Percentiles rank a stretch among this genome's conserved stretches.
These are phyloP conservation scores for Tuberolachnus salignus DNA, from an alignment of 2,888 invertebrate species.

Conservation along the genomic window DNA sequence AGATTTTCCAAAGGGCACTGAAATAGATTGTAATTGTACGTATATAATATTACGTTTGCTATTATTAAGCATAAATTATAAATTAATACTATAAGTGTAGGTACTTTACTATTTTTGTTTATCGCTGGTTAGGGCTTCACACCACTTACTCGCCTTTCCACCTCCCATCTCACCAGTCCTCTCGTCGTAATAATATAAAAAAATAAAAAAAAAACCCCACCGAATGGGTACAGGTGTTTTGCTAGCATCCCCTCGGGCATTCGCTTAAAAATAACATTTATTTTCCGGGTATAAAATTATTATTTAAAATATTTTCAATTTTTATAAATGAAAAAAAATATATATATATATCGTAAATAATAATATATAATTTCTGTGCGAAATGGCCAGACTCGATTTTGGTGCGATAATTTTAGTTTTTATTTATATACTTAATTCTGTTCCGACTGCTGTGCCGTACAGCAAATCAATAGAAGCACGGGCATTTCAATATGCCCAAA, in stretches of 20 bases:
- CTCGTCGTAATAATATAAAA: background rate
- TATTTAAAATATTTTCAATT: constrained; percentile 23
- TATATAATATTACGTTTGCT: background rate
- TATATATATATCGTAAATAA: too few species aligned
- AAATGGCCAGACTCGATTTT: too few species aligned
- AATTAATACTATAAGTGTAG: background rate
- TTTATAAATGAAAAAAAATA: background rate
- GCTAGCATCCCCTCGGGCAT: background rate
- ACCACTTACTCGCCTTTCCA: constrained; percentile 4
- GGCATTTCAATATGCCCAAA: too few species aligned
- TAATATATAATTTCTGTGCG: too few species aligned
- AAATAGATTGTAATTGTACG: background rate
- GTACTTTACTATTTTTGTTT: constrained; percentile 15
- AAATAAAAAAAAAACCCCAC: background rate
- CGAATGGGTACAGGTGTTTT: constrained; percentile 1
- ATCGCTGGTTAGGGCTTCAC: background rate
- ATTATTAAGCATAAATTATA: background rate
- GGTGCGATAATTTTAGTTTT: too few species aligned
- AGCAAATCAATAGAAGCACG: too few species aligned
- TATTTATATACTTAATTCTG: too few species aligned
- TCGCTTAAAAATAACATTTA: constrained; percentile 1
- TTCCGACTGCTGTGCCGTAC: too few species aligned
- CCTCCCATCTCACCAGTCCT: too few species aligned
- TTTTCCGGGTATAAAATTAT: background rate
- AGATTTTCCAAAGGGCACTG: too few species aligned